Base-by-base conservation (phyloP, 1,140 invertebrate genomes). In the Nasonia vitripennis region DNA sequence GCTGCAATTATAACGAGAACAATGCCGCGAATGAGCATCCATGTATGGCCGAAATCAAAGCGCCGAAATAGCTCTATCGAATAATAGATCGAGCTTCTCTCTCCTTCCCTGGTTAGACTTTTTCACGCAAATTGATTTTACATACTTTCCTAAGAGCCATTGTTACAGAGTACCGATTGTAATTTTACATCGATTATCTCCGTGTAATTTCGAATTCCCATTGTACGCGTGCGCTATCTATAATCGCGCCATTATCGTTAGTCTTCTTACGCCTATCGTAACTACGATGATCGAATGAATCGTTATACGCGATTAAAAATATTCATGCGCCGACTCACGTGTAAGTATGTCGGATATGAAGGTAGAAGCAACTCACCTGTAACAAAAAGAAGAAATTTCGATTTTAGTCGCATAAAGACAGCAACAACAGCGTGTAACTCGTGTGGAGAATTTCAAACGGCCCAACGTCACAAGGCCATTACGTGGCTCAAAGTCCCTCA, bases 1-100 rank as follows among this genome's bases (percentile, higher is more conserved):
- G 31, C 34, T 9, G 31, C 27, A 71, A 48, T 80, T 80, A 80
- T 70, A 27, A 27, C 34, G 14, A 80, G 78, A 80, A 80, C 78
- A 80, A 80, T 80, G 62, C 11, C 37, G 20, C 14, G 48, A 62
- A 78, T 67, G 77, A 78, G 20, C 77, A 23, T n/a, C 62, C 55
- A 70, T 12, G 31, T 37, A 17, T 34, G 11, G 75, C 10, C 27
- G 23, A 27, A 71, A 71, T 27, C 68, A 71, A 34, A 71, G 27
- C 10, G 67, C 10, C n/a, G 14, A 45, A 37, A 45, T 75, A 17
- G 4, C 11, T 20, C 31, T 75, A 27, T 71, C 6, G 55, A 20
- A 62, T 62, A 62, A 20, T 62, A 62, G 55, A 62, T 20, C 17
- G 20, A 62, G 3, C 6, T 62, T 62, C 17, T n/a, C 5, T 6